Conservation (phyloP, 1,140 invertebrate species). For the Microplitis mediator region DNA sequence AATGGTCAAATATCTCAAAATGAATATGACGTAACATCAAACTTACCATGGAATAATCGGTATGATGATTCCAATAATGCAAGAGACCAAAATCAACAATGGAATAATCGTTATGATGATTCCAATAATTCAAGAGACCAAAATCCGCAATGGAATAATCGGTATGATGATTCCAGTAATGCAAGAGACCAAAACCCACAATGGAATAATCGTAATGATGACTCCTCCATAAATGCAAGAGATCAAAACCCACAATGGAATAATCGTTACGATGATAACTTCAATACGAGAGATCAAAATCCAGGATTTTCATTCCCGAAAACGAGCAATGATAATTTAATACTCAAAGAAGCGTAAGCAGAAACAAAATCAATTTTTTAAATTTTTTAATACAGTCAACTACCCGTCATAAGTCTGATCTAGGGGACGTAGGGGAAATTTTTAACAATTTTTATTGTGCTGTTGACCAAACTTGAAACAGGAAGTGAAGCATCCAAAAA, state of each 20-base stretch:
- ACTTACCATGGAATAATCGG: constrained; percentile 39
- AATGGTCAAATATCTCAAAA: constrained; percentile 21
- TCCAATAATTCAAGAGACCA: no score
- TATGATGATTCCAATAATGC: constrained; percentile 20
- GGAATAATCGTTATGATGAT: no score
- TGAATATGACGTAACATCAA: constrained; percentile 35
- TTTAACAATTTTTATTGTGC: no score
- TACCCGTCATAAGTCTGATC: no score
- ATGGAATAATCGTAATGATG: no score
- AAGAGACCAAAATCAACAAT: no score
- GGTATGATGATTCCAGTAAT: no score
- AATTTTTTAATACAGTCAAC: neutral
- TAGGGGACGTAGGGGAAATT: no score
- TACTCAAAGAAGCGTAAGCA: constrained; percentile 69
- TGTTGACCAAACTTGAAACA: no score
- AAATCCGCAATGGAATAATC: constrained; percentile 37
- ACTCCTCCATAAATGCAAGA: no score
- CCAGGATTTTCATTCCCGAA: constrained; percentile 21
- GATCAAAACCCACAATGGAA: constrained; percentile 39
- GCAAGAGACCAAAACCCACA: no score
- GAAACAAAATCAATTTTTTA: neutral
- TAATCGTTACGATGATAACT: constrained; percentile 33
- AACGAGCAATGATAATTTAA: constrained; percentile 56
- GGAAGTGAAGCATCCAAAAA: no score
- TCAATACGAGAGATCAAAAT: constrained; percentile 10